These are phyloP conservation scores for Lamprotornis superbus DNA, from an alignment of 2,113 vertebrate genomes.

Conservation along the genomic window DNA sequence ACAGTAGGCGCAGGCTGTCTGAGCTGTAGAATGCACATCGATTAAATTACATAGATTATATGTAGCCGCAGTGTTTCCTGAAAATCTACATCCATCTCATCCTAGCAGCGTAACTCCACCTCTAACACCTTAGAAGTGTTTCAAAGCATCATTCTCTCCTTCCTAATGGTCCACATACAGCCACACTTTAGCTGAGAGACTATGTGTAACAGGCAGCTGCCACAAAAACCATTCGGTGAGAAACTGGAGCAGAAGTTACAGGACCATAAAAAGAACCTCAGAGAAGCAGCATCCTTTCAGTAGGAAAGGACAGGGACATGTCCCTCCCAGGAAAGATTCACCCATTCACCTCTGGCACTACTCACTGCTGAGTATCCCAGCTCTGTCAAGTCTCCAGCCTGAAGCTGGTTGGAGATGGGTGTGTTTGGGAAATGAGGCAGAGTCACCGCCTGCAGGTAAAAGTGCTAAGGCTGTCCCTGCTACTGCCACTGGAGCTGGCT, in stretches of 20 bases:
- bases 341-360: background rate
- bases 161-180: background rate
- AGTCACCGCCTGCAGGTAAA: accelerated
- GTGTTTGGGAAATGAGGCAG: background rate
- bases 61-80: background rate
- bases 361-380: background rate
- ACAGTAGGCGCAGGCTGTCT: background rate
- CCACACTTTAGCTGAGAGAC: background rate
- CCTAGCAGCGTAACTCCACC: background rate
- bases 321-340: background rate
- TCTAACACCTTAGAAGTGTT: background rate
- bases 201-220: slow-evolving; percentile 84
- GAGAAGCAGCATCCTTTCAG: background rate
- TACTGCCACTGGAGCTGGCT: background rate
- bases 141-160: background rate
- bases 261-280: background rate
- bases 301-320: background rate
- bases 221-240: slow-evolving; percentile 78
- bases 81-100: background rate
- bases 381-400: no score
- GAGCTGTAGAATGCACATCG: accelerated
- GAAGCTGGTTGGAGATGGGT: accelerated
- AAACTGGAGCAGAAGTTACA: background rate
- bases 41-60: accelerated
- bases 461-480: background rate